phyloP scores from a whole-genome alignment of 2,888 invertebrate species.

The Halictus ligatus region DNA sequence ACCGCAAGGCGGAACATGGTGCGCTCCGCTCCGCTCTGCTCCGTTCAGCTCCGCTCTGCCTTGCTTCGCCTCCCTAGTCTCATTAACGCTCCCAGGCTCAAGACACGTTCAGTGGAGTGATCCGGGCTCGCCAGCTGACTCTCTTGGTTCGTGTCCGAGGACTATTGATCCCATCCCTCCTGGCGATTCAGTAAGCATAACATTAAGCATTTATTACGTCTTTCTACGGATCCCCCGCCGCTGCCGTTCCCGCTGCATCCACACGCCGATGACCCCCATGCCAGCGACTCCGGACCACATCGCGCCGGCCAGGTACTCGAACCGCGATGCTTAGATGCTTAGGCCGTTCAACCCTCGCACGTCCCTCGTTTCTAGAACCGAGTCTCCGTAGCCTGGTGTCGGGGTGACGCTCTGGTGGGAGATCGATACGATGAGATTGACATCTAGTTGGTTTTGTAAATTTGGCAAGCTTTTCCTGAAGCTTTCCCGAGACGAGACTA shows the following conservation, averaged over 20 bases:
- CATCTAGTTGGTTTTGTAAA: not conserved
- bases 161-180: slow-evolving; percentile 56
- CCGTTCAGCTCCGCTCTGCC: not conserved
- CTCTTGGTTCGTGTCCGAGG: slow-evolving; percentile 53
- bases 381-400: too few relatives aligned
- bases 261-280: not conserved
- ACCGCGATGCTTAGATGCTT: not conserved
- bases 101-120: slow-evolving; percentile 51
- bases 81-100: slow-evolving; percentile 9
- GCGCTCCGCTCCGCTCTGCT: not conserved
- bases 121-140: slow-evolving; percentile 31
- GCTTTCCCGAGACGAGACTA: not conserved
- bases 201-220: slow-evolving; percentile 49
- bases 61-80: not conserved
- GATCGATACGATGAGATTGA: not conserved
- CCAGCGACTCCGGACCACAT: not conserved
- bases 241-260: not conserved
- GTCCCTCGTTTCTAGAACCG: not conserved
- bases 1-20: not conserved
- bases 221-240: not conserved
- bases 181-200: slow-evolving; percentile 60
- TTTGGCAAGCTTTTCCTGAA: not conserved
- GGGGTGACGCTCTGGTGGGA: too few relatives aligned
- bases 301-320: not conserved
- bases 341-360: not conserved